Conservation (phyloP, 2,888 invertebrate genomes). For the Drosophila parthenogenetica region DNA sequence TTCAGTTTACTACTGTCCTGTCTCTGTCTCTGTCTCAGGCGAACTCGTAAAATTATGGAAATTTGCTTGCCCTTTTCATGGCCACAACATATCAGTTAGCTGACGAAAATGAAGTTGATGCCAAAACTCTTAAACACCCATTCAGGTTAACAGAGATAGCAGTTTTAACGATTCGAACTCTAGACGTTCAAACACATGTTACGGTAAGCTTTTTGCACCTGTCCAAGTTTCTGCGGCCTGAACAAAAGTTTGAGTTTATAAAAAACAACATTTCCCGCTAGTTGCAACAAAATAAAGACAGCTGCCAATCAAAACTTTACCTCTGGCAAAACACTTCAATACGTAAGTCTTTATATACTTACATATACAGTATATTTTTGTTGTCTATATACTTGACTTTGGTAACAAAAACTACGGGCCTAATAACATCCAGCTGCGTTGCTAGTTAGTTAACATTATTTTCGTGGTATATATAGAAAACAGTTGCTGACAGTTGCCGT, state of each 20-base stretch:
- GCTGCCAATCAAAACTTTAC: conserved; percentile 77
- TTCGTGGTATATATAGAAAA: conserved; percentile 9
- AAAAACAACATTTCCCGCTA: conserved; percentile 32
- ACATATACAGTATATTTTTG: neutral
- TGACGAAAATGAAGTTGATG: conserved; percentile 3
- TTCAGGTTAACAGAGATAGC: conserved; percentile 28
- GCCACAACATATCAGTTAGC: neutral
- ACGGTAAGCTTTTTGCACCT: conserved; percentile 51
- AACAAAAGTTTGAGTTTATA: conserved; percentile 27
- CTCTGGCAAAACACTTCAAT: conserved; percentile 29
- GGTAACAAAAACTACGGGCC: conserved; percentile 31
- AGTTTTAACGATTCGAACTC: conserved; percentile 19
- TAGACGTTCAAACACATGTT: neutral
- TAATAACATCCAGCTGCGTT: conserved; percentile 36
- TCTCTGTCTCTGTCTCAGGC: conserved; percentile 36
- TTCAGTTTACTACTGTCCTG: conserved; percentile 62
- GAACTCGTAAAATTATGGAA: conserved; percentile 79
- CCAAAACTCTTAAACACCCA: neutral
- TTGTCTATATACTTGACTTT: conserved; percentile 6
- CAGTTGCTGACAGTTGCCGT: conserved; percentile 55
- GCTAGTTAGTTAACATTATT: conserved; percentile 29
- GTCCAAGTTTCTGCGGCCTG: conserved; percentile 57
- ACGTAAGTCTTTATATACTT: neutral
- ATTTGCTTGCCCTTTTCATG: conserved; percentile 64
- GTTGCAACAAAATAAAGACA: conserved; percentile 54